Evolutionary conservation across 2,888 invertebrate genomes (phyloP), one percentile per base, ranked within the genome.

Genomic region (Volucella zonaria): DNA sequence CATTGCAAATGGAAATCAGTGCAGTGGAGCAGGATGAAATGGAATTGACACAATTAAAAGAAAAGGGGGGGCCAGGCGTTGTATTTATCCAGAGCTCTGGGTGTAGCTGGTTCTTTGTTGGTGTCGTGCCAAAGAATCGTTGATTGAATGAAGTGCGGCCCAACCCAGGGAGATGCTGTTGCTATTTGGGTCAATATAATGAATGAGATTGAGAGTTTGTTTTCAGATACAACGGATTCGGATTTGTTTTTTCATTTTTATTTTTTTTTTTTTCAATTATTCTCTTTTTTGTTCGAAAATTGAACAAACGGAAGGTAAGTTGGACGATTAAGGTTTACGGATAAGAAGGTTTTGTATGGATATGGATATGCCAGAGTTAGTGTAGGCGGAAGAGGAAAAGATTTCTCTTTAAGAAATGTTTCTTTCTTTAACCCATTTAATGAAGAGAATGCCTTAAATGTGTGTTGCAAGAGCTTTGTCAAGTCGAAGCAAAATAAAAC

Each of bases 21-120:
- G 85, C 85, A 85, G 81, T 85, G 81, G 85, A 85, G 73, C 85
- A 85, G 85, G 85, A 81, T 81, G 76, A 81, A 85, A 73, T 77
- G 71, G 77, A 81, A 80, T 73, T 85, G 85, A 85, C 85, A 85
- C 85, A 85, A 85, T 85, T 85, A 85, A 81, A 73, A 81, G 73
- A 73, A 31, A 31, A 85, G 81, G 81, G 81, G 73, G 70, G 62
- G 49, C 67, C 75, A 66, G 79, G 66, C 31, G 31, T 79, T 71
- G 79, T 77, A 77, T 52, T 56, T 66, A 40, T 18, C 38, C 47
- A 15, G 14, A 11, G 9, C 12, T 45, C 40, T 66, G 54, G 58
- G 49, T 15, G 15, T 18, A 45, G 38, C 18, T 70, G 58, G 14
- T 14, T 38, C 9, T 54, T 45, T 62, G 56, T 68, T 38, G 15